These are phyloP conservation scores for Actinernus sp. DNA, from an alignment of 92 coral and sea anemone species.

Conservation along the genomic window DNA sequence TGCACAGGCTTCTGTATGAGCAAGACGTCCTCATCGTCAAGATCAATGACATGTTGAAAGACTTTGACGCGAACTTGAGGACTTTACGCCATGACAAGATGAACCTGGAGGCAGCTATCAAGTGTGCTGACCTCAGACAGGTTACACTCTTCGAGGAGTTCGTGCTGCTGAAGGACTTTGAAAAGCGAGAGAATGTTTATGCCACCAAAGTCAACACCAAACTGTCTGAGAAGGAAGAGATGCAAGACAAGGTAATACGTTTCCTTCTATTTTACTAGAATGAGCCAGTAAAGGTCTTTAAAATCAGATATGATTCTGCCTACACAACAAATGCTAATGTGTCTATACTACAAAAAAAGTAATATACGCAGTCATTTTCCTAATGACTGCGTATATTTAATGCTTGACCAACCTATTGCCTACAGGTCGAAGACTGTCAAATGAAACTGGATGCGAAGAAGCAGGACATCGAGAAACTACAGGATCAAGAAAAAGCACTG, in stretches of 20 bases:
- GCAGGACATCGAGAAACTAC: constrained; percentile 92
- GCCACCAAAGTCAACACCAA: constrained; percentile 96
- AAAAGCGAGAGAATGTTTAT: constrained; percentile 93
- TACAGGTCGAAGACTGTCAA: constrained; percentile 96
- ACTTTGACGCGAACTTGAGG: constrained; percentile 95
- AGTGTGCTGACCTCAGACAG: constrained; percentile 97
- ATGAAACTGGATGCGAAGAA: constrained; percentile 91
- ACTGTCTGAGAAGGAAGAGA: constrained; percentile 88
- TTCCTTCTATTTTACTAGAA: too few species aligned
- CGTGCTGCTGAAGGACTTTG: constrained; percentile 96
- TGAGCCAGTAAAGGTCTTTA: too few species aligned
- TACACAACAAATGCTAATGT: too few species aligned
- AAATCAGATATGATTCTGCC: too few species aligned
- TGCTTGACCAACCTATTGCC: too few species aligned
- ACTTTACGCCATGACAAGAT: constrained; percentile 90
- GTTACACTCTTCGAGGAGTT: constrained; percentile 98
- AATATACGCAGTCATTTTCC: neutral
- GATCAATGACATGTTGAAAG: constrained; percentile 75
- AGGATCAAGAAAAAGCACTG: constrained; percentile 93
- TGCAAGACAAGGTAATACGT: constrained; percentile 98
- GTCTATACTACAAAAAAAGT: too few species aligned
- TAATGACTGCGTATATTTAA: neutral
- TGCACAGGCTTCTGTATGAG: constrained; percentile 83
- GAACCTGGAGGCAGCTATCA: constrained; percentile 86
- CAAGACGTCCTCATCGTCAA: constrained; percentile 87